Evolutionary conservation across 1,140 invertebrate genomes (phyloP).

Genomic region (Papilio polytes): DNA sequence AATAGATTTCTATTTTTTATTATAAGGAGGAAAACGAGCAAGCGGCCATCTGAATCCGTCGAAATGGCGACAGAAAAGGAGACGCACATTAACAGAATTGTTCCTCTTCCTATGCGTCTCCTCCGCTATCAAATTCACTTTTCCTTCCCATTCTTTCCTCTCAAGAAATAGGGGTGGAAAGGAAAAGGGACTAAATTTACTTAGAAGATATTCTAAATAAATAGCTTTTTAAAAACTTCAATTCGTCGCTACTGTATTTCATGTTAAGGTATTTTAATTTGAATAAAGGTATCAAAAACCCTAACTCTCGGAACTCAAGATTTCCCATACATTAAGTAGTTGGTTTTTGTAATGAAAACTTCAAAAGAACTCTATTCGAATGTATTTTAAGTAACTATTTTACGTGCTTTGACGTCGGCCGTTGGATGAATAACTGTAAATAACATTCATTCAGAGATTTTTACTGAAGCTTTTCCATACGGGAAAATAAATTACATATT

Average conservation of each 20-base stretch:
- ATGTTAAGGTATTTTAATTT: background rate
- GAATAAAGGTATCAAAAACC: background rate
- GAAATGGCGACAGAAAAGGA: too few relatives aligned
- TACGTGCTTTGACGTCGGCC: background rate
- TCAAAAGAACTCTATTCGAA: background rate
- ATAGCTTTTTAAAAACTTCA: background rate
- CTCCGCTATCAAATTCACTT: too few relatives aligned
- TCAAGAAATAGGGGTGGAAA: too few relatives aligned
- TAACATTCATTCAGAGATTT: background rate
- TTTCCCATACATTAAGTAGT: background rate
- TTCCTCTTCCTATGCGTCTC: too few relatives aligned
- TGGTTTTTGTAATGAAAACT: background rate
- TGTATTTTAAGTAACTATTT: background rate
- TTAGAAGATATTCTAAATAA: background rate
- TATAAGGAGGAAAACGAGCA: too few relatives aligned
- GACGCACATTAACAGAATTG: too few relatives aligned
- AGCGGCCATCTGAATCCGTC: too few relatives aligned
- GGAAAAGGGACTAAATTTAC: background rate
- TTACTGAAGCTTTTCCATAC: background rate
- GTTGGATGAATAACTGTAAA: background rate
- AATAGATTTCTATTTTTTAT: background rate
- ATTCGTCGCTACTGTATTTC: too few relatives aligned
- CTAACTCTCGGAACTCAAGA: background rate
- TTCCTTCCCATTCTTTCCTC: too few relatives aligned
- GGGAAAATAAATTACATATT: too few relatives aligned